Evolutionary conservation across 2,888 invertebrate species (phyloP), one percentile per base, ranked within the genome.

Genomic region (Abrostola tripartita): DNA sequence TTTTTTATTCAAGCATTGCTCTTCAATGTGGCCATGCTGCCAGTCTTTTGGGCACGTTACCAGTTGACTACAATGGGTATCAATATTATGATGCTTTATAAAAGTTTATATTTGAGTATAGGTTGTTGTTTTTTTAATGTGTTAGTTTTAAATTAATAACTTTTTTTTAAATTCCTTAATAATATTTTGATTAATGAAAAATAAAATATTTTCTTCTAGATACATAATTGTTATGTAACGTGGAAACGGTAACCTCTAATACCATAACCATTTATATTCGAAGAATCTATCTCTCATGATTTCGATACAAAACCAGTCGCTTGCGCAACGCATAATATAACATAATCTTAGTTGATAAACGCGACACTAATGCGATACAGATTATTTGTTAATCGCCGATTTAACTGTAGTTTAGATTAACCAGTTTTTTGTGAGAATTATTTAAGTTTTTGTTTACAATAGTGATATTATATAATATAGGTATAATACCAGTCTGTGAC

Each of bases 301-400:
- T 59, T 50, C 40, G 68, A 69, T 51, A 60, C 54, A 44, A 42
- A 73, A 71, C 56, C 54, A 56, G 72, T 71, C 76, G 57, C 69
- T 82, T 83, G 78, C 79, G 81, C 83, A 83, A 85, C 69, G 67
- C 57, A 61, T 65, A 69, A 65, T 56, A 74, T 76, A 67, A 73
- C 68, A 61, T 82, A 81, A 85, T 83, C 85, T 83, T 71, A 70
- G 62, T 69, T 79, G 83, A 85, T 84, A 85, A 81, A 81, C 79
- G 71, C 80, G 87, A 87, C 86, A 83, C 78, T 86, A 87, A 87
- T 86, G 74, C 83, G 81, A 71, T 81, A 79, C 77, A 83, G 83
- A 85, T 87, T 85, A 85, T 84, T 85, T 77, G 83, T 85, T 85
- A 86, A 87, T 87, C 84, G 70, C 62, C 64, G 74, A 74, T 79